Conservation (phyloP, 2,888 invertebrate genomes). For the Gerris lacustris region DNA sequence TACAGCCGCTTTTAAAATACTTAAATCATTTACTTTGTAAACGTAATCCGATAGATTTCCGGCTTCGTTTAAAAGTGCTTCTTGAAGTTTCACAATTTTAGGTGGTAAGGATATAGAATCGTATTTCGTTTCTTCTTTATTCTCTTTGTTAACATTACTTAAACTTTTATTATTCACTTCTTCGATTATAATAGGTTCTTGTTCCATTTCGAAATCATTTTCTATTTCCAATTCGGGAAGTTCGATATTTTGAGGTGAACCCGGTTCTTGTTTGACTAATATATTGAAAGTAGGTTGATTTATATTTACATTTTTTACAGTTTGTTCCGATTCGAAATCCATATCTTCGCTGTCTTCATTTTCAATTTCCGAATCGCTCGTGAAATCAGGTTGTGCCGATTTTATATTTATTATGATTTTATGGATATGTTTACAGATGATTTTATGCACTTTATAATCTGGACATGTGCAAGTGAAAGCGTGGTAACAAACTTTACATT, state of each 20-base stretch:
- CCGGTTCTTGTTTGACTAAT: neutral
- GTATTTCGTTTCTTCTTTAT: neutral
- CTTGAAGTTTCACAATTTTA: neutral
- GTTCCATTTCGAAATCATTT: neutral
- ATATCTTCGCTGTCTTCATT: neutral
- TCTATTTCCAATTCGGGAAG: neutral
- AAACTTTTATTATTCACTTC: neutral
- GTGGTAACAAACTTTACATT: constrained; percentile 8
- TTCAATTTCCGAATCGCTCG: neutral
- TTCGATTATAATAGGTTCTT: neutral
- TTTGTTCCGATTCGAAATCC: neutral
- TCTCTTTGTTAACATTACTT: neutral
- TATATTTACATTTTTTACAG: neutral
- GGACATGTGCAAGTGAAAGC: neutral
- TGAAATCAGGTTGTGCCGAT: neutral
- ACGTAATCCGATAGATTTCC: neutral
- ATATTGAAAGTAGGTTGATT: neutral
- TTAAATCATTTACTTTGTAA: neutral
- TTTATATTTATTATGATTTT: neutral
- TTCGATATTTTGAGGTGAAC: neutral
- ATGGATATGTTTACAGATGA: constrained; percentile 2
- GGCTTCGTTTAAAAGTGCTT: constrained; percentile 1
- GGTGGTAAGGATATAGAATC: neutral
- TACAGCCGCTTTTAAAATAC: neutral
- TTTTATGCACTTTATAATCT: neutral